Conservation (phyloP, 2,888 invertebrate species). For the Tuta absoluta region DNA sequence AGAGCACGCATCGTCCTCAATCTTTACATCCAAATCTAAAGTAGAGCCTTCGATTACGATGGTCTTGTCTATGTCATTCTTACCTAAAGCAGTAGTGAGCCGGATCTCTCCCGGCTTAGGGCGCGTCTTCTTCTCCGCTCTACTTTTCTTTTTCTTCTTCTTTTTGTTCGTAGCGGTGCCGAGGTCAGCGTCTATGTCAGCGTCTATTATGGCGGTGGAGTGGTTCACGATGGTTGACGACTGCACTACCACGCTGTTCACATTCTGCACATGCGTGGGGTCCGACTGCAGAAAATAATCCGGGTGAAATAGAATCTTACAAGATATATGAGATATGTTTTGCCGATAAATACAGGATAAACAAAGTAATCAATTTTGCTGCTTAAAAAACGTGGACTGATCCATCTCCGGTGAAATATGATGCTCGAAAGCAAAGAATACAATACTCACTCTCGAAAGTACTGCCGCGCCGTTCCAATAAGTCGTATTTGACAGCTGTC, state of each 20-base stretch:
- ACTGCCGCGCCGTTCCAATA: too few relatives aligned
- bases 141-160: conserved; percentile 88
- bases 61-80: not conserved
- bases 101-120: conserved; percentile 93
- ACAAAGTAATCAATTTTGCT: too few relatives aligned
- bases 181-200: conserved; percentile 53
- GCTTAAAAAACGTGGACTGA: too few relatives aligned
- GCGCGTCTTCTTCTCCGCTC: conserved; percentile 90
- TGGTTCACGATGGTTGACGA: conserved; percentile 73
- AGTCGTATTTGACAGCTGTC: too few relatives aligned
- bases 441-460: too few relatives aligned
- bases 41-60: too few relatives aligned
- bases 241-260: conserved; percentile 73
- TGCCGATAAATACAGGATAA: too few relatives aligned
- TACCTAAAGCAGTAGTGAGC: conserved; percentile 85
- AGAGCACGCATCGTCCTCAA: too few relatives aligned
- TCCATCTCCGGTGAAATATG: too few relatives aligned
- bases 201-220: conserved; percentile 52
- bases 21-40: too few relatives aligned
- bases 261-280: conserved; percentile 8
- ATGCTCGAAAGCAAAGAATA: too few relatives aligned
- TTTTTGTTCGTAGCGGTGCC: conserved; percentile 47
- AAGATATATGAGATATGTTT: too few relatives aligned
- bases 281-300: not conserved
- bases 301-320: conserved; percentile 25